A percentile compares a stretch with the other conserved stretches of the same genome.
phyloP scores from a whole-genome alignment of 2,888 invertebrate species.

The Mellilla xanthometata region DNA sequence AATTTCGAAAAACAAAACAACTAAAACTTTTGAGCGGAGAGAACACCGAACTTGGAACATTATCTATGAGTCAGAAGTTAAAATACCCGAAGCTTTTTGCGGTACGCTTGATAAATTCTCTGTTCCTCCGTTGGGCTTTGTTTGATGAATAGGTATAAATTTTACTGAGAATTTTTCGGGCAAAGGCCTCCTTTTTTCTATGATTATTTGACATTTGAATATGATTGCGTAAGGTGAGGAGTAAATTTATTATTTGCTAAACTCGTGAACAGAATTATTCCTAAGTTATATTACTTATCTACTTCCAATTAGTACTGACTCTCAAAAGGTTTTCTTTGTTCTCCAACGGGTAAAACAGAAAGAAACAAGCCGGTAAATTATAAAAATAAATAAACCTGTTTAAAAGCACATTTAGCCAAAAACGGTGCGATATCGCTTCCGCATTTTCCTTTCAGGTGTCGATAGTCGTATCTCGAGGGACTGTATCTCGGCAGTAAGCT shows the following conservation, averaged over 20 bases:
- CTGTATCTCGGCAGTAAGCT: conserved; percentile 19
- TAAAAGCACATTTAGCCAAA: conserved; percentile 19
- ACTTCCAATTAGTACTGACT: too few species aligned
- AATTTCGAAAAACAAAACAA: conserved; percentile 66
- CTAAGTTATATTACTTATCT: too few species aligned
- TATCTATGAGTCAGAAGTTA: conserved; percentile 54
- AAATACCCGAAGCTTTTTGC: conserved; percentile 22
- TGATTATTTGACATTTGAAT: too few species aligned
- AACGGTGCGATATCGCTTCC: conserved; percentile 18
- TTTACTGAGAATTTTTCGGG: neutral
- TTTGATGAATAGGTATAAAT: conserved; percentile 6
- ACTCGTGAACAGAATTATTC: too few species aligned
- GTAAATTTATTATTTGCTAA: too few species aligned
- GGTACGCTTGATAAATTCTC: conserved; percentile 9
- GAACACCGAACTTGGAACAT: conserved; percentile 43
- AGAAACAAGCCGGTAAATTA: too few species aligned
- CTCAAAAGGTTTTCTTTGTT: too few species aligned
- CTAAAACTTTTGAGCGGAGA: conserved; percentile 51
- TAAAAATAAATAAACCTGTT: neutral
- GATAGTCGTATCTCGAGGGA: conserved; percentile 24
- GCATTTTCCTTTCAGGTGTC: conserved; percentile 11
- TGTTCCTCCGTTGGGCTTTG: conserved; percentile 8
- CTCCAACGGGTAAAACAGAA: too few species aligned
- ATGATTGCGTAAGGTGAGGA: too few species aligned
- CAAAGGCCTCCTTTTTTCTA: neutral